Percentiles rank a stretch among this genome's conserved stretches.
Conservation (phyloP, 2,113 vertebrate genomes). For the Hemibagrus wyckioides region DNA sequence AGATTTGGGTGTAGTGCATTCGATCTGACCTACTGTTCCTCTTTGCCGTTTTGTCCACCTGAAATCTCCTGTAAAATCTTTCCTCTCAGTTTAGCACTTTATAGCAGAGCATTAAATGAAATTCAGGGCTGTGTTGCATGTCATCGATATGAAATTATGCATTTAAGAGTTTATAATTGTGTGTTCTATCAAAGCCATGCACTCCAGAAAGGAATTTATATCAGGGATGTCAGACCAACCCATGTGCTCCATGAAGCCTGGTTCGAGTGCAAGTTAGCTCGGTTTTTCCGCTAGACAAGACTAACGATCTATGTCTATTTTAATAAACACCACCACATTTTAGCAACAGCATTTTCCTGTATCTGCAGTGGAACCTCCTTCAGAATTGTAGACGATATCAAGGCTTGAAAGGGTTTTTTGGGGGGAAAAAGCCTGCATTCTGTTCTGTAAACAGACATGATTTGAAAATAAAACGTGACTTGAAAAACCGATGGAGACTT, state of each 20-base stretch:
- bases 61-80: background rate
- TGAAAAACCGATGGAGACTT: background rate
- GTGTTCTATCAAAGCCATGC: constrained; percentile 27
- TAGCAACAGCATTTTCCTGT: constrained; percentile 9
- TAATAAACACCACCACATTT: background rate
- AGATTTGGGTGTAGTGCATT: constrained; percentile 9
- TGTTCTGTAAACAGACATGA: constrained; percentile 10
- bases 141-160: constrained; percentile 21
- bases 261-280: constrained; percentile 35
- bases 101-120: constrained; percentile 30
- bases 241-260: constrained; percentile 5
- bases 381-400: background rate
- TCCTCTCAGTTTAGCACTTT: constrained; percentile 46
- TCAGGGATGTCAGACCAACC: constrained; percentile 31
- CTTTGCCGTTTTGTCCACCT: background rate
- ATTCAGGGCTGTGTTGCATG: constrained; percentile 48
- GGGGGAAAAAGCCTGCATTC: background rate
- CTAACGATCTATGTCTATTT: constrained; percentile 1
- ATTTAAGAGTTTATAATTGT: background rate
- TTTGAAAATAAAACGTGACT: constrained; percentile 34
- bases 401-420: background rate
- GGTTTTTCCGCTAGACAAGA: constrained; percentile 17
- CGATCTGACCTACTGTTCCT: background rate
- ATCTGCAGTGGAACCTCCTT: background rate
- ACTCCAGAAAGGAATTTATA: constrained; percentile 23